Percentiles rank a stretch among this genome's conserved stretches.
Evolutionary conservation across 2,113 vertebrate species (phyloP).

Genomic region (Hiodon alosoides): DNA sequence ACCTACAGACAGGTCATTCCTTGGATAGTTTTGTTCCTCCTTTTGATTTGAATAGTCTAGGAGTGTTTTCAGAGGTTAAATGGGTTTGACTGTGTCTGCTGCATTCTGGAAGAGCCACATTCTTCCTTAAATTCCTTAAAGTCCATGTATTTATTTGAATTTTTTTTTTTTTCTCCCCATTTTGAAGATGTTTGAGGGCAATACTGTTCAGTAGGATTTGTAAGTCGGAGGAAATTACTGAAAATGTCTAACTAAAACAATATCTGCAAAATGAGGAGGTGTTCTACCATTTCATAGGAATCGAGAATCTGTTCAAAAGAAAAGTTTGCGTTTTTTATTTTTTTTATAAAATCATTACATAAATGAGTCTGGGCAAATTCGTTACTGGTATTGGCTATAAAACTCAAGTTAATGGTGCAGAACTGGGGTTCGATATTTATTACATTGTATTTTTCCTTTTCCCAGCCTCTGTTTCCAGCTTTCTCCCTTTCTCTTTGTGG

Average conservation of each 20-base stretch:
- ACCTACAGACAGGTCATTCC: conserved; percentile 80
- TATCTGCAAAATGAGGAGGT: too few relatives aligned
- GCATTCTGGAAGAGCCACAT: too few relatives aligned
- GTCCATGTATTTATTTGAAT: too few relatives aligned
- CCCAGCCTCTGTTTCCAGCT: background rate
- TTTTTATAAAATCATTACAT: conserved; percentile 11
- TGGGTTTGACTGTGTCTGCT: too few relatives aligned
- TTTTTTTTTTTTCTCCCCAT: too few relatives aligned
- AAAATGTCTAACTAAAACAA: too few relatives aligned
- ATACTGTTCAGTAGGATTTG: too few relatives aligned
- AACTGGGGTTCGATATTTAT: conserved; percentile 23
- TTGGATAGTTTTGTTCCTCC: conserved; percentile 1
- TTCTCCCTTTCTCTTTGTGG: background rate
- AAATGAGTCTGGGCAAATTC: conserved; percentile 29
- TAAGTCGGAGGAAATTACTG: too few relatives aligned
- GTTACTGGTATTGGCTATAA: conserved; percentile 40
- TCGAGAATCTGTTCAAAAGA: background rate
- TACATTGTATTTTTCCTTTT: conserved; percentile 6
- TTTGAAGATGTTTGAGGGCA: too few relatives aligned
- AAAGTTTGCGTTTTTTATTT: conserved; percentile 3
- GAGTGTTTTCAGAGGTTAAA: conserved; percentile 12
- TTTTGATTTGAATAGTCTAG: conserved; percentile 20
- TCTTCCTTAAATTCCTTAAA: too few relatives aligned
- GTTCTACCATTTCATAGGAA: background rate
- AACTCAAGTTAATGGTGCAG: conserved; percentile 43